phyloP scores from a whole-genome alignment of 2,113 vertebrate species.

The Xyrauchen texanus region DNA sequence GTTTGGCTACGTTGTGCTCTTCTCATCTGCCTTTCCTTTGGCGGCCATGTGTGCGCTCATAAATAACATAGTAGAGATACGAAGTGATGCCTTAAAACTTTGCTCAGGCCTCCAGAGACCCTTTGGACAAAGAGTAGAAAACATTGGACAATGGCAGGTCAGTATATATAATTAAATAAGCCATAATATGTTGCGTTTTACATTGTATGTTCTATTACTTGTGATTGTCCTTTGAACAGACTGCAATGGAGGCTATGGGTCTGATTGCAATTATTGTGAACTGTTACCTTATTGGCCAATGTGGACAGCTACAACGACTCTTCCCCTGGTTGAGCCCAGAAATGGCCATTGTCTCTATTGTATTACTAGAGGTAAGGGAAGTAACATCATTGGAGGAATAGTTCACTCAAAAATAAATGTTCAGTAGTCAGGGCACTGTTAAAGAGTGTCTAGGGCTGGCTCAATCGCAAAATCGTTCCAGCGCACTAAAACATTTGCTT shows the following conservation, averaged over 20 bases:
- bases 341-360: slow-evolving; percentile 92
- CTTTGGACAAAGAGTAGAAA: slow-evolving; percentile 87
- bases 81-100: slow-evolving; percentile 94
- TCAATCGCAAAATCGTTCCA: too few relatives aligned
- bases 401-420: too few relatives aligned
- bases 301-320: slow-evolving; percentile 92
- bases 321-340: slow-evolving; percentile 95
- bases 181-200: neutral
- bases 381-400: neutral
- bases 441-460: too few relatives aligned
- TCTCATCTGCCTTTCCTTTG: slow-evolving; percentile 94
- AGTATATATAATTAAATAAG: slow-evolving; percentile 31
- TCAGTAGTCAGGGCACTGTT: too few relatives aligned
- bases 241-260: slow-evolving; percentile 95
- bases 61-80: slow-evolving; percentile 96
- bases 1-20: slow-evolving; percentile 96
- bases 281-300: slow-evolving; percentile 97
- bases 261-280: slow-evolving; percentile 94
- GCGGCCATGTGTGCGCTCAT: slow-evolving; percentile 92
- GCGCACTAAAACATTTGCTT: too few relatives aligned
- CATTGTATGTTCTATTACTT: neutral
- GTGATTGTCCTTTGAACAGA: slow-evolving; percentile 70
- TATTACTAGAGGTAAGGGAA: slow-evolving; percentile 88
- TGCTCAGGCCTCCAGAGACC: slow-evolving; percentile 93
- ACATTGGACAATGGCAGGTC: slow-evolving; percentile 97